phyloP scores from a whole-genome alignment of 2,113 vertebrate genomes.

The Sisor rabdophorus region DNA sequence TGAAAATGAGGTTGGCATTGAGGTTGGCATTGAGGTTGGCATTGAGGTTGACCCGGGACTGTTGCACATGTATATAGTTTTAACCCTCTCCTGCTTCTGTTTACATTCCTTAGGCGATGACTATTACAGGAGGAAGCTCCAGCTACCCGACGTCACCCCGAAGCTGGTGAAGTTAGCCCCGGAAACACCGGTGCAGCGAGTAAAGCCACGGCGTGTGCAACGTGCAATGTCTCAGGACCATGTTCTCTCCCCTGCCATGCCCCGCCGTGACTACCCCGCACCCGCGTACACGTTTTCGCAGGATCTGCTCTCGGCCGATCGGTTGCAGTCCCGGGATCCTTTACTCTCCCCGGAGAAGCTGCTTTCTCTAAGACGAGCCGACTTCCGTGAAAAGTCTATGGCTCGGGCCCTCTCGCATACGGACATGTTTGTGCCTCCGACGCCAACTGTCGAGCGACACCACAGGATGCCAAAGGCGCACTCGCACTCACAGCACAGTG shows the following conservation, averaged over 20 bases:
- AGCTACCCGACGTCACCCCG: slow-evolving; percentile 79
- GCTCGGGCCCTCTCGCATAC: slow-evolving; percentile 89
- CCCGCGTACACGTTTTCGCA: slow-evolving; percentile 80
- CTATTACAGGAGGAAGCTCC: slow-evolving; percentile 87
- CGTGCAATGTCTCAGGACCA: slow-evolving; percentile 97
- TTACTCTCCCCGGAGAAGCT: slow-evolving; percentile 86
- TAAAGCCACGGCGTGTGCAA: slow-evolving; percentile 77
- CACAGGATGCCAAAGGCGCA: slow-evolving; percentile 95
- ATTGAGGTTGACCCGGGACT: too few species aligned
- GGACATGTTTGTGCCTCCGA: slow-evolving; percentile 88
- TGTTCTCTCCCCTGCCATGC: slow-evolving; percentile 82
- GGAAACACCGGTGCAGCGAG: slow-evolving; percentile 61
- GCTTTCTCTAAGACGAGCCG: slow-evolving; percentile 73
- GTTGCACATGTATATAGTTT: too few species aligned
- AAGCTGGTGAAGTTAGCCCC: slow-evolving; percentile 86
- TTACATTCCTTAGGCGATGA: slow-evolving; percentile 76
- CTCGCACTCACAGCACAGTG: slow-evolving; percentile 86
- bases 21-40: too few species aligned
- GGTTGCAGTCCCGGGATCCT: slow-evolving; percentile 93
- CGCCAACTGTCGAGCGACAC: slow-evolving; percentile 88
- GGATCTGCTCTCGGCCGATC: slow-evolving; percentile 88
- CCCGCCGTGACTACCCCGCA: slow-evolving; percentile 77
- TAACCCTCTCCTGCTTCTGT: not conserved
- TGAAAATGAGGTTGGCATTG: too few species aligned
- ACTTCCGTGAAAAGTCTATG: slow-evolving; percentile 88